These are phyloP conservation scores for Bovichtus diacanthus DNA, from an alignment of 2,797 vertebrate species.

Conservation along the genomic window DNA sequence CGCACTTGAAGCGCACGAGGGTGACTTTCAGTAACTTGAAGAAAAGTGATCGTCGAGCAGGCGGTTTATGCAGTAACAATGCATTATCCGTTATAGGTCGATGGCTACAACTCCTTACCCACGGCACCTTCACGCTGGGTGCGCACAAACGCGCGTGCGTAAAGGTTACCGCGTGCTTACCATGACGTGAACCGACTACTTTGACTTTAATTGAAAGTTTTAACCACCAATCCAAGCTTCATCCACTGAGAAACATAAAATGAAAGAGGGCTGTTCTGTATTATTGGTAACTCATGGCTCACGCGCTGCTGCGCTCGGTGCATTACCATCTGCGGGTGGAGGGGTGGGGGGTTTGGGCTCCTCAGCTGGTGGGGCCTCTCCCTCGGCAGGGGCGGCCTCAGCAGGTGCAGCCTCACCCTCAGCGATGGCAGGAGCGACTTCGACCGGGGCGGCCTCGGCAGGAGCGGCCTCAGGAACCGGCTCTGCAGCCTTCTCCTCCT, in stretches of 20 bases:
- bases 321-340: slow-evolving; percentile 75
- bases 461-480: slow-evolving; percentile 55
- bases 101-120: not conserved
- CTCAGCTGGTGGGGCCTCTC: slow-evolving; percentile 54
- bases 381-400: slow-evolving; percentile 54
- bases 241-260: not conserved
- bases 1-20: not conserved
- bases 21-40: not conserved
- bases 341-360: slow-evolving; percentile 64
- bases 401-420: slow-evolving; percentile 41
- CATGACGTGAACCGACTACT: not conserved
- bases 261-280: not conserved
- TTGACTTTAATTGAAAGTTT: slow-evolving; percentile 2
- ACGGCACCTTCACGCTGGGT: not conserved
- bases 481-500: slow-evolving; percentile 71
- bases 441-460: slow-evolving; percentile 17
- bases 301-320: slow-evolving; percentile 13
- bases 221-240: slow-evolving; percentile 7
- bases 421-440: slow-evolving; percentile 4
- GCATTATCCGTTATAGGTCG: not conserved
- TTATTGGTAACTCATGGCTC: not conserved
- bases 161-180: slow-evolving; percentile 34
- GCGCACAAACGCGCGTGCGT: slow-evolving; percentile 19
- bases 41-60: not conserved
- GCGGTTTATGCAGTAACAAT: not conserved